Base-by-base conservation (phyloP, 64 coral and sea anemone genomes). In the Platygyra sinensis region DNA sequence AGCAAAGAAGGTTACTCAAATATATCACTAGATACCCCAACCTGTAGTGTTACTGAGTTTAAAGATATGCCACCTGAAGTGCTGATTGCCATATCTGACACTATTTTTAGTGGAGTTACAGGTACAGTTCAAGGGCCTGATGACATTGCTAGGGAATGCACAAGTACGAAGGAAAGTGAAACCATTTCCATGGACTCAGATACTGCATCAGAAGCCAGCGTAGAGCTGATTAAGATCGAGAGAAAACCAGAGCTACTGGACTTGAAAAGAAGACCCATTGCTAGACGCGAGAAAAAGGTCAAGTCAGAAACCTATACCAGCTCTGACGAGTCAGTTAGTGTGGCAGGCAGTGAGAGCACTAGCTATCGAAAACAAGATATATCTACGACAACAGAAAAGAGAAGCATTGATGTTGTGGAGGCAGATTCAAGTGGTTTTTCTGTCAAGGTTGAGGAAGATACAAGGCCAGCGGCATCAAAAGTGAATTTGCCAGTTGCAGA, bases 161-260 rank as follows among this genome's bases (percentile, higher is more conserved):
- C 42, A 46, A 46, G 42, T 46, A 7, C 3, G 42, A 7, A 60
- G 28, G 51, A 76, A 13, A n/a, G 72, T n/a, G 24, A 82, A n/a
- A 24, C 67, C 10, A 93, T 93, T 82, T 13, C 81, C 0, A 93
- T 88, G 4, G 91, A 93, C 62, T 94, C 92, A 13, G 92, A 94
- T 42, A 60, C 29, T 20, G 49, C 72, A 65, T 94, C 92, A 7
- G 62, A 85, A 15, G 8, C 63, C 3, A 52, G 81, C 64, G 38
- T 27, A 12, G 62, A 71, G 20, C 22, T 52, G 54, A 16, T 57
- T 57, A 57, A 57, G 54, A 14, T 9, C 10, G 54, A 57, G 54
- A 12, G 10, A 14, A 57, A 57, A 57, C 15, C 54, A 57, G 54
- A 57, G 10, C 10, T 57, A 13, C 10, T 57, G 15, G 54, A 14